These are phyloP conservation scores for Spisula subtruncata DNA, from an alignment of 2,888 invertebrate genomes.

Conservation along the genomic window DNA sequence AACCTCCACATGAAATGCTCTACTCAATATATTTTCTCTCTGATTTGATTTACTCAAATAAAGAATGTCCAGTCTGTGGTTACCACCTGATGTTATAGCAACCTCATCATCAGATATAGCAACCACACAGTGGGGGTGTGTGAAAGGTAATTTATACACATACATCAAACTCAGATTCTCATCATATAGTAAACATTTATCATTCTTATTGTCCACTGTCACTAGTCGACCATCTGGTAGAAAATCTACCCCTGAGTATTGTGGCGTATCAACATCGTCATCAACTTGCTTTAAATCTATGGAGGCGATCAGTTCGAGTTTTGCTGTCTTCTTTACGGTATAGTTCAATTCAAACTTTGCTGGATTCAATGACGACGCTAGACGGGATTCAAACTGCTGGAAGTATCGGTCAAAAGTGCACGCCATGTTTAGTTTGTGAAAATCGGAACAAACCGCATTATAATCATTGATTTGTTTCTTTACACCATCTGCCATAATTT, in stretches of 20 bases:
- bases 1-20: neutral
- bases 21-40: conserved; percentile 15
- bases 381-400: neutral
- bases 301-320: neutral
- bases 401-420: neutral
- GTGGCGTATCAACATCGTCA: conserved; percentile 12
- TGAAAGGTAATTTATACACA: conserved; percentile 20
- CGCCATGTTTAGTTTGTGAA: neutral
- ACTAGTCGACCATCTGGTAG: conserved; percentile 24
- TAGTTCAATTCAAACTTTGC: neutral
- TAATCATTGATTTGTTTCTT: neutral
- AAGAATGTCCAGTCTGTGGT: conserved; percentile 8
- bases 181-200: conserved; percentile 33
- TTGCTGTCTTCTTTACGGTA: neutral
- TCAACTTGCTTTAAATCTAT: conserved; percentile 14
- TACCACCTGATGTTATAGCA: neutral
- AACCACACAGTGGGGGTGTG: neutral
- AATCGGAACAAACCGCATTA: neutral
- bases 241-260: conserved; percentile 25
- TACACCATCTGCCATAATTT: neutral
- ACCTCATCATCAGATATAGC: neutral
- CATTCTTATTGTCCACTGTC: conserved; percentile 6
- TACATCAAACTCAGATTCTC: neutral
- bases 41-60: conserved; percentile 16
- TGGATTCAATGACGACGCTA: neutral